A percentile compares a stretch with the other conserved stretches of the same genome.
Evolutionary conservation across 2,888 invertebrate species (phyloP).

Genomic region (Ophraella communa): DNA sequence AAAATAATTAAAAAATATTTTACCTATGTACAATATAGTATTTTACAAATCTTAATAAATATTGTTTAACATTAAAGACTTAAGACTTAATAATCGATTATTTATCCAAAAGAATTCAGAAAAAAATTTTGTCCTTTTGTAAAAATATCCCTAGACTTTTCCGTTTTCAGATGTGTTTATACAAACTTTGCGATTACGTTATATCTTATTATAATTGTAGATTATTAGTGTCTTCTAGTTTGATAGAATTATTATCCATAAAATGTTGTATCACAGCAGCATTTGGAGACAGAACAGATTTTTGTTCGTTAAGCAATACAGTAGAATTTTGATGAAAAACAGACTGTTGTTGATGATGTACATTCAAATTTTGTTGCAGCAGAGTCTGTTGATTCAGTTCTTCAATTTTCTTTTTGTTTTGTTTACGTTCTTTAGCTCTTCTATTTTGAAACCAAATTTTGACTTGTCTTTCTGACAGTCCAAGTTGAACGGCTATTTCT

Average conservation of each 20-base stretch:
- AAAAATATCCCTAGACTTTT: too few relatives aligned
- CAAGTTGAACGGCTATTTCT: slow-evolving; percentile 84
- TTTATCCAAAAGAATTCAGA: too few relatives aligned
- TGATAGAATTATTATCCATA: slow-evolving; percentile 39
- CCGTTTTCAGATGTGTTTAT: too few relatives aligned
- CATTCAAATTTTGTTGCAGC: slow-evolving; percentile 59
- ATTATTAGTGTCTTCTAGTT: slow-evolving; percentile 37
- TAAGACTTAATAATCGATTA: too few relatives aligned
- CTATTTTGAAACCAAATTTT: slow-evolving; percentile 85
- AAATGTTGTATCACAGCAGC: slow-evolving; percentile 38
- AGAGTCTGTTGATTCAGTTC: slow-evolving; percentile 62
- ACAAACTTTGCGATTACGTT: too few relatives aligned
- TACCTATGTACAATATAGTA: too few relatives aligned
- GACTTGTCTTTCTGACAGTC: slow-evolving; percentile 91
- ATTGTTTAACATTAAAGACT: too few relatives aligned
- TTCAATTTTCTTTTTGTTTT: slow-evolving; percentile 75
- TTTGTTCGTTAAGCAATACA: too few relatives aligned
- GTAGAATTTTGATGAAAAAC: too few relatives aligned
- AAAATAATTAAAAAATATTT: too few relatives aligned
- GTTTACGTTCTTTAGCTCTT: slow-evolving; percentile 91
- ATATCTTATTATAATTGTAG: slow-evolving; percentile 32
- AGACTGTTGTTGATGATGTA: slow-evolving; percentile 60
- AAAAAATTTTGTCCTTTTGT: too few relatives aligned
- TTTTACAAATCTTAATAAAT: too few relatives aligned
- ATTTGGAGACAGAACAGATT: slow-evolving; percentile 30